These are phyloP conservation scores for Azorinus chamasolen DNA, from an alignment of 2,888 invertebrate genomes.

Conservation along the genomic window DNA sequence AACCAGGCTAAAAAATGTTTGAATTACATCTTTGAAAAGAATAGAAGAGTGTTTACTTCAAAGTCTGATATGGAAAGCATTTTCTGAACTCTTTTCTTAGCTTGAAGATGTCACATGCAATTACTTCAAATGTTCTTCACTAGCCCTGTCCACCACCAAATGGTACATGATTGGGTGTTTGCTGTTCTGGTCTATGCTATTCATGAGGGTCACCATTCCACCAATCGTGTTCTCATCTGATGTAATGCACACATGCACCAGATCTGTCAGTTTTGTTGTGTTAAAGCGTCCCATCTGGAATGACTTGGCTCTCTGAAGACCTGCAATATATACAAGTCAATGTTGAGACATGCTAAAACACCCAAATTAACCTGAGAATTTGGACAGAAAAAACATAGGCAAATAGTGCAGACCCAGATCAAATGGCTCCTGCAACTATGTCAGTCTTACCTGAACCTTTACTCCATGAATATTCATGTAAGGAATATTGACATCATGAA, in stretches of 20 bases:
- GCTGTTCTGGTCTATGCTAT: constrained; percentile 83
- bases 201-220: constrained; percentile 84
- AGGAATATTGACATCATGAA: too few species aligned
- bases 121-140: constrained; percentile 74
- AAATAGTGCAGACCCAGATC: too few species aligned
- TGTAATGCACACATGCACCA: constrained; percentile 77
- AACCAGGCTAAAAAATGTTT: too few species aligned
- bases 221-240: constrained; percentile 81
- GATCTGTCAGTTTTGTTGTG: constrained; percentile 49
- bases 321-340: constrained; percentile 17
- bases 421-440: too few species aligned
- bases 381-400: too few species aligned
- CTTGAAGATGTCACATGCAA: background rate
- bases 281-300: constrained; percentile 52
- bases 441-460: too few species aligned
- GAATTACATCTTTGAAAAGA: too few species aligned
- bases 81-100: too few species aligned
- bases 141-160: constrained; percentile 75
- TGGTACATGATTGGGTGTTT: constrained; percentile 81
- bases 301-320: constrained; percentile 55
- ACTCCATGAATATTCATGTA: too few species aligned
- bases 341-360: background rate
- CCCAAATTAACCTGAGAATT: too few species aligned
- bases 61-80: too few species aligned
- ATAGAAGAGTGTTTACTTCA: too few species aligned